Evolutionary conservation across 92 coral and sea anemone species (phyloP).

Genomic region (Phymanthus crucifer): DNA sequence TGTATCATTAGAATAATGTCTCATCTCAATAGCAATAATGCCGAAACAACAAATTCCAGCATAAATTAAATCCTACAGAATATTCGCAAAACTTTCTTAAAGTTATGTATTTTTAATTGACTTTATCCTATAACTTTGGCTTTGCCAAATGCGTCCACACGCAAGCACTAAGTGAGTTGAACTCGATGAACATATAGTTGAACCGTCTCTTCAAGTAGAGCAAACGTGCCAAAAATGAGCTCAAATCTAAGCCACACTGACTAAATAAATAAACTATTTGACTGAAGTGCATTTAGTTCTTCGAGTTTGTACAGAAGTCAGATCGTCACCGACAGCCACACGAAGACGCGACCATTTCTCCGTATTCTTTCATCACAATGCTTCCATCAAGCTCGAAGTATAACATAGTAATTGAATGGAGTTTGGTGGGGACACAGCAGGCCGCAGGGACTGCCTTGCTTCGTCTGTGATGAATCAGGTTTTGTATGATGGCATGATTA

Average conservation of each 20-base stretch:
- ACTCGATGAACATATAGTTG: neutral
- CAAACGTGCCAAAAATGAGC: neutral
- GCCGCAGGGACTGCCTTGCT: constrained; percentile 82
- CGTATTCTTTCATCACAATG: constrained; percentile 73
- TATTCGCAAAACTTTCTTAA: constrained; percentile 24
- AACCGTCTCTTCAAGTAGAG: neutral
- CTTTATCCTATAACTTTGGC: constrained; percentile 4
- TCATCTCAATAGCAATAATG: constrained; percentile 12
- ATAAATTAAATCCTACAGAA: constrained; percentile 28
- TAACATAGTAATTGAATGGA: constrained; percentile 81
- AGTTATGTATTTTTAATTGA: constrained; percentile 2
- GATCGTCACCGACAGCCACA: constrained; percentile 88
- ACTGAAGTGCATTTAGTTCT: neutral
- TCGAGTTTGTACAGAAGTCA: neutral
- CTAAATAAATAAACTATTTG: constrained; percentile 29
- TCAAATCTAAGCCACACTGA: constrained; percentile 2
- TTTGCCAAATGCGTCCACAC: constrained; percentile 24
- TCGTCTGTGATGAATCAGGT: constrained; percentile 80
- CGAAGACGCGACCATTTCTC: constrained; percentile 86
- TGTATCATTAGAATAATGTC: neutral
- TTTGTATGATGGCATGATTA: constrained; percentile 88
- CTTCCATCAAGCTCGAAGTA: constrained; percentile 84
- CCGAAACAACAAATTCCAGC: constrained; percentile 5
- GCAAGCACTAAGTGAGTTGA: constrained; percentile 4
- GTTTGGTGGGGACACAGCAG: constrained; percentile 94